These are phyloP conservation scores for Agrotis exclamationis DNA, from an alignment of 2,888 invertebrate genomes.

Conservation along the genomic window DNA sequence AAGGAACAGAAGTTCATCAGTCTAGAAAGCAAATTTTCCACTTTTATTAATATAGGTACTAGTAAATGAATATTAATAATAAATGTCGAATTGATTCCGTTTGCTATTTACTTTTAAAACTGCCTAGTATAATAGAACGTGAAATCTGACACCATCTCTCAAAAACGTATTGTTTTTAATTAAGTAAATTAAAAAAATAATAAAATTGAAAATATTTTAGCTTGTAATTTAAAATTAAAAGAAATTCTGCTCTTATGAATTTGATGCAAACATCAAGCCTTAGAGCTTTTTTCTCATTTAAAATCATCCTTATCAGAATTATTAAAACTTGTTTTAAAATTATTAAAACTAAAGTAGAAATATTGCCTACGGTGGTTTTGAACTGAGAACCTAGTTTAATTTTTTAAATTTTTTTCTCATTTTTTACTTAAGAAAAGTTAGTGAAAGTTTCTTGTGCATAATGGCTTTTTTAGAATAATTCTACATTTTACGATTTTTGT, in stretches of 20 bases:
- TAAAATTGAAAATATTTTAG: not conserved
- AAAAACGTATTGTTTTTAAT: too few species aligned
- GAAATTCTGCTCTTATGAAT: not conserved
- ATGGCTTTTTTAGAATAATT: not conserved
- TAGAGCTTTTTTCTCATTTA: not conserved
- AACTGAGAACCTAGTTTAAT: constrained; percentile 9
- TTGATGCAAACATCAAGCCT: not conserved
- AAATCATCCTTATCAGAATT: not conserved
- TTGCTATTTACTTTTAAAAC: too few species aligned
- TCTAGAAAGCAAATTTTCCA: too few species aligned
- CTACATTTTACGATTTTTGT: constrained; percentile 2
- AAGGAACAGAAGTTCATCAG: too few species aligned
- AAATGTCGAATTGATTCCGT: too few species aligned
- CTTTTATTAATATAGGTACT: too few species aligned
- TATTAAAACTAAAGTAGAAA: not conserved
- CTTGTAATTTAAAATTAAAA: not conserved
- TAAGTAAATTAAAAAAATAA: not conserved
- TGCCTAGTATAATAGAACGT: too few species aligned
- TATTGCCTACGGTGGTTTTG: constrained; percentile 8
- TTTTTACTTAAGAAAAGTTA: constrained; percentile 19
- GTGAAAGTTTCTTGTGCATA: constrained; percentile 7
- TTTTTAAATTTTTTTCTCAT: constrained; percentile 8
- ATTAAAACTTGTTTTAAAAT: too few species aligned
- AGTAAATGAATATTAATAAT: too few species aligned
- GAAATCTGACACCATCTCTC: too few species aligned